Conservation (phyloP, 2,113 vertebrate genomes). For the Chrysochloris asiatica region DNA sequence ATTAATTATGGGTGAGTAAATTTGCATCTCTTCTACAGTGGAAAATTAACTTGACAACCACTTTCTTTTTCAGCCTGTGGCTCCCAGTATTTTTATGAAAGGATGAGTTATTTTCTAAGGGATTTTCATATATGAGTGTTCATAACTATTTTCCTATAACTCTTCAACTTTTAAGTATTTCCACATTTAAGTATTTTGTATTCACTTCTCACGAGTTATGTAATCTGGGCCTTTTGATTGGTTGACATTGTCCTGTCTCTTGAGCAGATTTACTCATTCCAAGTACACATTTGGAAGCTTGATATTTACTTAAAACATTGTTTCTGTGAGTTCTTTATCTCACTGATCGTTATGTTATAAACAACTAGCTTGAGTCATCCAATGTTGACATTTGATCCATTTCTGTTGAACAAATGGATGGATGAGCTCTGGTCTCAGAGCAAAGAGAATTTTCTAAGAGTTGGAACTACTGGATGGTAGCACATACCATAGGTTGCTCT, state of each 20-base stretch:
- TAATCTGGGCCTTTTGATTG: background rate
- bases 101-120: background rate
- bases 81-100: constrained; percentile 6
- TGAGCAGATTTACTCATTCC: background rate
- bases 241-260: background rate
- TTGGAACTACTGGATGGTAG: background rate
- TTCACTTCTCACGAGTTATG: background rate
- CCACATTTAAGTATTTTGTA: background rate
- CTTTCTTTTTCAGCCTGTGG: background rate
- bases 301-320: background rate
- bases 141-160: background rate
- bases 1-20: background rate
- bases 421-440: background rate
- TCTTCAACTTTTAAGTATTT: background rate
- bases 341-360: no score
- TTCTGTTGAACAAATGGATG: background rate
- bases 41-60: background rate
- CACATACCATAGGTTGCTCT: background rate
- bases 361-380: background rate
- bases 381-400: background rate
- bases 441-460: background rate
- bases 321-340: constrained; percentile 14
- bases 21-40: background rate
- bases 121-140: background rate
- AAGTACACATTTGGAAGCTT: background rate